Base-by-base conservation (phyloP, 2,797 vertebrate genomes). In the Crocodylus rhombifer region DNA sequence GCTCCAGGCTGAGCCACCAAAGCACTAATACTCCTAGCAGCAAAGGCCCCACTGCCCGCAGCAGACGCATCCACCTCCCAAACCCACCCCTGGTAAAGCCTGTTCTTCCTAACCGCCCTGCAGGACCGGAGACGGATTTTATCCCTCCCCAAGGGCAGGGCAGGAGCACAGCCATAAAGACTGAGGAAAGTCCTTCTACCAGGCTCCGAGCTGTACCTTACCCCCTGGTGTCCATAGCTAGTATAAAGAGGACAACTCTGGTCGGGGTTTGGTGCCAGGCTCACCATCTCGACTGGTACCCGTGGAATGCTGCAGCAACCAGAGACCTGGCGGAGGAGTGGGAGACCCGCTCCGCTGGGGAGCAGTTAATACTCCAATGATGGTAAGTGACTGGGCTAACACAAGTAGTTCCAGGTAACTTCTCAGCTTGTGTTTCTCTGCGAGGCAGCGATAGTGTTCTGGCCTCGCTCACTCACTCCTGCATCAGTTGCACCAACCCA, bases 351-450 rank as follows among this genome's bases (percentile, higher is more conserved):
- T 4, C 2, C 7, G 63, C 55, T 15, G 0, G 71, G 80, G 73
- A 33, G n/a, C 25, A 2, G 23, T 1, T 1, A 5, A 20, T 3
- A 2, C n/a, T 5, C 3, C 0, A 0, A 1, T 5, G 42, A 7
- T 42, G 21, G 21, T 71, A 14, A 42, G 13, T 42, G 33, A 23
- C 55, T 20, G 12, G 33, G 67, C 23, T 5, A 25, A 30, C 23
- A 30, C 23, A 5, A 6, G 36, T 3, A 3, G 16, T 8, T 51
- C 69, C 26, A 5, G 1, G 0, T 2, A 1, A 58, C 36, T 5
- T n/a, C 64, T n/a, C 0, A 0, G 23, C 20, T 57, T 14, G 51
- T 56, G 57, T 1, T 1, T 8, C 69, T 42, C 67, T 57, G 23
- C 69, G 82, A 74, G 74, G 80, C 69, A 67, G 77, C 81, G 73